These are phyloP conservation scores for Asteroscopus sphinx DNA, from an alignment of 2,888 invertebrate genomes.

Conservation along the genomic window DNA sequence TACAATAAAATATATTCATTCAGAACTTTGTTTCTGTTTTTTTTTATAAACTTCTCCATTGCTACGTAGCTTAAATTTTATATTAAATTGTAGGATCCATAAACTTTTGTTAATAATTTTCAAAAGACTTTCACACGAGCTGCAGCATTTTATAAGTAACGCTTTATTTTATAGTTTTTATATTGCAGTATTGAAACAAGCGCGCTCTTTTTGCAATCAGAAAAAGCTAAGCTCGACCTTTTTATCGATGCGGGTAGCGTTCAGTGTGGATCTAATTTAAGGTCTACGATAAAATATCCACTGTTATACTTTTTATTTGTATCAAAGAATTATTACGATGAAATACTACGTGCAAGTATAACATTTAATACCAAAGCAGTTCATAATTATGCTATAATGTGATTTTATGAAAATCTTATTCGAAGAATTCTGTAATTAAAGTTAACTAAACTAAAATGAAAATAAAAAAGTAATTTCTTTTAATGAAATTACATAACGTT, in stretches of 20 bases:
- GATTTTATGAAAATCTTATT: neutral
- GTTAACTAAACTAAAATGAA: neutral
- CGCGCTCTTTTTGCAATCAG: constrained; percentile 63
- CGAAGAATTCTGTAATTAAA: neutral
- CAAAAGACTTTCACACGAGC: constrained; percentile 5
- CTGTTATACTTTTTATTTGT: constrained; percentile 48
- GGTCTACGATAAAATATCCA: constrained; percentile 59
- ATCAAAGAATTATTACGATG: constrained; percentile 32
- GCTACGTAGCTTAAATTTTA: no score
- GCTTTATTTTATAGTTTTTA: constrained; percentile 30
- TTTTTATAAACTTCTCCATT: no score
- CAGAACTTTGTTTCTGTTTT: no score
- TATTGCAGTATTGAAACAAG: constrained; percentile 48
- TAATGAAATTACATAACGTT: no score
- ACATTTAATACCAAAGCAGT: neutral
- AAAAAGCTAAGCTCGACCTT: constrained; percentile 62
- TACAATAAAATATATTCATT: no score
- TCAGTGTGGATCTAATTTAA: constrained; percentile 63
- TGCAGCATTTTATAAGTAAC: constrained; percentile 26
- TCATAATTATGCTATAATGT: neutral
- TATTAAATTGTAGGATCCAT: neutral
- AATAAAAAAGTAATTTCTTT: no score
- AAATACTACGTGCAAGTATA: neutral
- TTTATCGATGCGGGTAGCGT: constrained; percentile 68
- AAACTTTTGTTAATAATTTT: constrained; percentile 1